These are phyloP conservation scores for Poecilia wingei DNA, from an alignment of 2,797 vertebrate species.

Conservation along the genomic window DNA sequence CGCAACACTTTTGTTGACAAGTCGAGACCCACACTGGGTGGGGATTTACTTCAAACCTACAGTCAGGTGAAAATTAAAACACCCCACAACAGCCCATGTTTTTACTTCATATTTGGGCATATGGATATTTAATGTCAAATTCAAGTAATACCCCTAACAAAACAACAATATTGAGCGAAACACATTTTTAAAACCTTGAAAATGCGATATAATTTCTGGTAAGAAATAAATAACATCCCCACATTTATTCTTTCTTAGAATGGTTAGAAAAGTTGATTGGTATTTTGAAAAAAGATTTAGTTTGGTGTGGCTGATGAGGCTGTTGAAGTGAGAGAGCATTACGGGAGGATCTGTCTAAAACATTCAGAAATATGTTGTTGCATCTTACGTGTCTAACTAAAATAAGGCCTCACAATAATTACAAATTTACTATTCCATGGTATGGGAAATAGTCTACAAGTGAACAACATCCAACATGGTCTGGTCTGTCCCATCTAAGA, in stretches of 20 bases:
- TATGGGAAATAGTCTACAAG: background rate
- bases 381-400: background rate
- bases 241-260: background rate
- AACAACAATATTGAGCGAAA: background rate
- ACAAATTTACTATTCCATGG: background rate
- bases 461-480: background rate
- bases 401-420: background rate
- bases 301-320: background rate
- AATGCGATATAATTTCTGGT: background rate
- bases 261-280: background rate
- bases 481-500: background rate
- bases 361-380: background rate
- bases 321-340: background rate
- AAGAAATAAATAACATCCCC: background rate
- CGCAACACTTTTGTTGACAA: slow-evolving; percentile 58
- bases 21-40: slow-evolving; percentile 41
- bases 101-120: background rate
- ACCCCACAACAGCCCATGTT: background rate
- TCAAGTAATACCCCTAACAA: background rate
- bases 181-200: background rate
- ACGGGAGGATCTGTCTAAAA: background rate
- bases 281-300: background rate
- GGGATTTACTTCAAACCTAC: slow-evolving; percentile 58
- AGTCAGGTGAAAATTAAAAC: background rate
- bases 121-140: background rate